Percentiles rank a stretch among this genome's conserved stretches.
phyloP scores from a whole-genome alignment of 2,797 vertebrate genomes.

The Gymnocypris eckloni region DNA sequence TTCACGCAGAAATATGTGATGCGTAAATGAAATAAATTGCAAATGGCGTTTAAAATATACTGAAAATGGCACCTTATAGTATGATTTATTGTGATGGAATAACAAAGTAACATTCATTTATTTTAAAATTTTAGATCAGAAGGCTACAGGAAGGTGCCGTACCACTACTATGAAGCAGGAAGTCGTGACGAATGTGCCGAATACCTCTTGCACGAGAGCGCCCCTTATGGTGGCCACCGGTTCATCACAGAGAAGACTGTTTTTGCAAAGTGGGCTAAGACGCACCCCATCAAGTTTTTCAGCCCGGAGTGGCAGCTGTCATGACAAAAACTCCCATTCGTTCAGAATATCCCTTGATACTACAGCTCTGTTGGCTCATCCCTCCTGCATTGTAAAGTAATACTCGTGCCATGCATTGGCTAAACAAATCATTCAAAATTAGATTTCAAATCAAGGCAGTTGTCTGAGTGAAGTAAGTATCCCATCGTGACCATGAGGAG shows the following conservation, averaged over 20 bases:
- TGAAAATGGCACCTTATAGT: background rate
- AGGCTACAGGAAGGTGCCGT: constrained; percentile 91
- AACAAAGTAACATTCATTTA: constrained; percentile 7
- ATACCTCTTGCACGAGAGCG: constrained; percentile 93
- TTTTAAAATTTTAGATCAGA: constrained; percentile 79
- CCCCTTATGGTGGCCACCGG: constrained; percentile 93
- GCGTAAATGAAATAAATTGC: background rate
- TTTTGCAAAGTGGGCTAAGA: constrained; percentile 95
- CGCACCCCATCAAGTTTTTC: constrained; percentile 91
- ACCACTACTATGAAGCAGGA: constrained; percentile 96
- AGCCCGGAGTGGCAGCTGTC: constrained; percentile 92
- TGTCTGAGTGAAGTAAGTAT: constrained; percentile 14
- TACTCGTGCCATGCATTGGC: constrained; percentile 26
- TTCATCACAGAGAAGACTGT: constrained; percentile 98
- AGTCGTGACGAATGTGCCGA: constrained; percentile 93
- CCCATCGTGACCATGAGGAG: constrained; percentile 12
- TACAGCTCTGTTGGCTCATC: constrained; percentile 1
- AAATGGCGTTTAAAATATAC: background rate
- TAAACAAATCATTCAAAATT: constrained; percentile 16
- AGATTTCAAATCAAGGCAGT: constrained; percentile 19
- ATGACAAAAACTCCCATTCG: constrained; percentile 73
- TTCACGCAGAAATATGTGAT: background rate
- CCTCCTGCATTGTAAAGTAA: constrained; percentile 32
- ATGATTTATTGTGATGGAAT: background rate
- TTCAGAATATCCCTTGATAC: background rate